Base-by-base conservation (phyloP, 2,797 vertebrate species). In the Xyrichtys novacula region DNA sequence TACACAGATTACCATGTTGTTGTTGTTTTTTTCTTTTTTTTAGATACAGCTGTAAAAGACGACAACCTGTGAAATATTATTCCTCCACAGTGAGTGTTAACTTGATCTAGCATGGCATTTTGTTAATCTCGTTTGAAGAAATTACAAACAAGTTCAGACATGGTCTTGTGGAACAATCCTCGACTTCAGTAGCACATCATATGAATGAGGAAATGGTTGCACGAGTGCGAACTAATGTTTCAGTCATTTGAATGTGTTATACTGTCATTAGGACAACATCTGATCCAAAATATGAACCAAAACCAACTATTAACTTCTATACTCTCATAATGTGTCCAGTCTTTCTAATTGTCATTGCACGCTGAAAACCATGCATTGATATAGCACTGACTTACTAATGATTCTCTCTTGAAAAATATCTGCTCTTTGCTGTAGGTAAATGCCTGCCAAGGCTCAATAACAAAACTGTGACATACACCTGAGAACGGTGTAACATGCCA, bases 401-500 rank as follows among this genome's bases (percentile, higher is more conserved):
- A 64, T 76, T 62, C 74, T 75, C 65, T 38, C 39, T 80, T 67
- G 74, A 78, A 84, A 79, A 84, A 77, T 67, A 55, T 64, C 65
- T 36, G 47, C 32, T 68, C 53, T 63, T 75, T 55, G 17, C 62
- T 70, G 42, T 44, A 72, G 78, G 54, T 60, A 72, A 88, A 83
- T 69, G 48, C 23, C 23, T 74, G 42, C 23, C 59, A 22, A 43
- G 42, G 63, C 82, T 81, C 36, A 72, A 65, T 73, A 72, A 76
- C 73, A 76, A 71, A 84, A 69, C 15, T 49, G 76, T 74, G 36
- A 54, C 42, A 70, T 43, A 52, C 81, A 81, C 78, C 60, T 78
- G 78, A 88, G 82, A 85, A 60, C 52, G 36, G 52, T 81, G 71
- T 48, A 65, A 80, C 64, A 81, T 87, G 80, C 81, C 83, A 88